A percentile compares a stretch with the other conserved stretches of the same genome.
Evolutionary conservation across 2,797 vertebrate species (phyloP).

Genomic region (Acanthis flammea): DNA sequence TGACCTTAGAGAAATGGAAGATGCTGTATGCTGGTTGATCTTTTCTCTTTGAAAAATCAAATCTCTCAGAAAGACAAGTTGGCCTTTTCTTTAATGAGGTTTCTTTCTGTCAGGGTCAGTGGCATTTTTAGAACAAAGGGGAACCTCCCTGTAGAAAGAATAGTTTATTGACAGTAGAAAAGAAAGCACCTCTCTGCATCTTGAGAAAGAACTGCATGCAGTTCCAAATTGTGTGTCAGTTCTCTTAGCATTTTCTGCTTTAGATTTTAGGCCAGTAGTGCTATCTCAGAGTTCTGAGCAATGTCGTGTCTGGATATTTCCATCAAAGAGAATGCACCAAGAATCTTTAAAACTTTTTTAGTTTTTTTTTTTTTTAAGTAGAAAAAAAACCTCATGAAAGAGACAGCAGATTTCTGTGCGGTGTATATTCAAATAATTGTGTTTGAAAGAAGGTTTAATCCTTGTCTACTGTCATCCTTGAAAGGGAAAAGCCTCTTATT

Average conservation of each 20-base stretch:
- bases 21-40: not conserved
- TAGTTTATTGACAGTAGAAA: not conserved
- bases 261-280: not conserved
- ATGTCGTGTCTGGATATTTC: not conserved
- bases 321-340: not conserved
- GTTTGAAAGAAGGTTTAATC: not conserved
- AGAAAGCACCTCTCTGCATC: not conserved
- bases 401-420: not conserved
- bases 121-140: not conserved
- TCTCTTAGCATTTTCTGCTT: not conserved
- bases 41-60: not conserved
- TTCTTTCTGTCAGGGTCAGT: not conserved
- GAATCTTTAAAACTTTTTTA: not conserved
- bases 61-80: not conserved
- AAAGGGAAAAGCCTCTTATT: not conserved
- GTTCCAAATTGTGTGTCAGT: not conserved
- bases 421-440: not conserved
- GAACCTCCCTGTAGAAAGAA: not conserved
- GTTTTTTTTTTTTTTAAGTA: not conserved
- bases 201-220: not conserved
- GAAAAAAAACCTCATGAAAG: not conserved
- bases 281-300: not conserved
- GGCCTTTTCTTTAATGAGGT: not conserved
- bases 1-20: not conserved
- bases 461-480: not conserved